These are phyloP conservation scores for Omphaloscelis lunosa DNA, from an alignment of 2,888 invertebrate species.

Conservation along the genomic window DNA sequence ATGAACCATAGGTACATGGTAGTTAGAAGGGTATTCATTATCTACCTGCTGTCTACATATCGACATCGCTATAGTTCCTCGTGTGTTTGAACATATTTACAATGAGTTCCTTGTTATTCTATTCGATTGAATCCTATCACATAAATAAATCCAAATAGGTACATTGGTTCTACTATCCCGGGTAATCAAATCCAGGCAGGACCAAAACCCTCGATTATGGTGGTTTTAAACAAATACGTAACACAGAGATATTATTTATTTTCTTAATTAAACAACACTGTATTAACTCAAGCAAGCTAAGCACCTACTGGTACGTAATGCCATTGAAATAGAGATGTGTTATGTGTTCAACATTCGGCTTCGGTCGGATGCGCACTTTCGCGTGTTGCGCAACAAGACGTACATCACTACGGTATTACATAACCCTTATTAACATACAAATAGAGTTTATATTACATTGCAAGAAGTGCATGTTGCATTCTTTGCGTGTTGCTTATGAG, in stretches of 20 bases:
- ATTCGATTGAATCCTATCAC: neutral
- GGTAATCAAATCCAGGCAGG: neutral
- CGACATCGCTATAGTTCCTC: neutral
- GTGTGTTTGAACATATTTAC: neutral
- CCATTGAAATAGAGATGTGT: constrained; percentile 77
- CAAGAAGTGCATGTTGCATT: constrained; percentile 49
- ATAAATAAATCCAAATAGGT: neutral
- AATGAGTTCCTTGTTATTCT: neutral
- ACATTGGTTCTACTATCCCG: neutral
- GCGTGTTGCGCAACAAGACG: constrained; percentile 76
- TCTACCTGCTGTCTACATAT: neutral
- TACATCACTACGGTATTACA: constrained; percentile 55
- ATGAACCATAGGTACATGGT: neutral
- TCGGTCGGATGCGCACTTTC: constrained; percentile 83
- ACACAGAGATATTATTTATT: constrained; percentile 1
- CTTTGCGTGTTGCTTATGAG: constrained; percentile 62
- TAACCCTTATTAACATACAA: constrained; percentile 56
- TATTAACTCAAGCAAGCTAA: constrained; percentile 24
- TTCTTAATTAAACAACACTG: constrained; percentile 8
- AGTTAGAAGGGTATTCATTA: neutral
- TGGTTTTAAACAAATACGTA: neutral
- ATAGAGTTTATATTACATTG: constrained; percentile 63
- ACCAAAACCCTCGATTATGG: neutral
- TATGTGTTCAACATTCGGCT: constrained; percentile 68
- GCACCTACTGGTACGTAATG: constrained; percentile 59